Evolutionary conservation across 1,140 invertebrate species (phyloP).

Genomic region (Dendroctonus valens): DNA sequence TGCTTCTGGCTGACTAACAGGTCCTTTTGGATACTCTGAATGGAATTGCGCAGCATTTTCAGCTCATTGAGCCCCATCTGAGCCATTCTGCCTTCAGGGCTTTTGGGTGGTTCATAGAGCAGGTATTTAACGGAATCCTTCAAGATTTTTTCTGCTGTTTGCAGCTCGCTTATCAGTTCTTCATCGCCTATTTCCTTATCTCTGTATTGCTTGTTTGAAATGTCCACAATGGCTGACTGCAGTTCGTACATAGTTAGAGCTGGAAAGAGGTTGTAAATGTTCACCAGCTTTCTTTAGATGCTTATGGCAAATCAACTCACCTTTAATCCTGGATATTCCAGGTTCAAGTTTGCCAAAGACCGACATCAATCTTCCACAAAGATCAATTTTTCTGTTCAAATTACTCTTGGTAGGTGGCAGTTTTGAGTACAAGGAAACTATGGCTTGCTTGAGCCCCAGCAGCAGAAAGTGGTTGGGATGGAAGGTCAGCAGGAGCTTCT

Average conservation of each 20-base stretch:
- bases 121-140: constrained; percentile 65
- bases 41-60: constrained; percentile 53
- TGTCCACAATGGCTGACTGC: constrained; percentile 63
- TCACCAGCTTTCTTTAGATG: constrained; percentile 32
- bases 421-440: constrained; percentile 61
- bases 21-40: constrained; percentile 36
- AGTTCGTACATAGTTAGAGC: constrained; percentile 74
- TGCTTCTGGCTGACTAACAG: constrained; percentile 6
- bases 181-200: constrained; percentile 55
- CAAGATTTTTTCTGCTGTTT: constrained; percentile 56
- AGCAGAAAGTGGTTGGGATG: constrained; percentile 65
- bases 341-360: constrained; percentile 68
- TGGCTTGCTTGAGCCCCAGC: constrained; percentile 63
- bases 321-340: constrained; percentile 70
- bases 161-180: constrained; percentile 50
- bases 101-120: constrained; percentile 65
- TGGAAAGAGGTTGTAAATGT: constrained; percentile 45
- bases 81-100: constrained; percentile 70
- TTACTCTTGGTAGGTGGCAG: constrained; percentile 55
- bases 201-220: constrained; percentile 62
- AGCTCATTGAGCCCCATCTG: constrained; percentile 65
- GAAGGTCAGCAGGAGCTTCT: constrained; percentile 62
- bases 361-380: constrained; percentile 64
- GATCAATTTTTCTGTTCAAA: constrained; percentile 62
- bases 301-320: constrained; percentile 45